Evolutionary conservation across 2,113 vertebrate species (phyloP), one percentile per base, ranked within the genome.

Genomic region (Callospermophilus lateralis): DNA sequence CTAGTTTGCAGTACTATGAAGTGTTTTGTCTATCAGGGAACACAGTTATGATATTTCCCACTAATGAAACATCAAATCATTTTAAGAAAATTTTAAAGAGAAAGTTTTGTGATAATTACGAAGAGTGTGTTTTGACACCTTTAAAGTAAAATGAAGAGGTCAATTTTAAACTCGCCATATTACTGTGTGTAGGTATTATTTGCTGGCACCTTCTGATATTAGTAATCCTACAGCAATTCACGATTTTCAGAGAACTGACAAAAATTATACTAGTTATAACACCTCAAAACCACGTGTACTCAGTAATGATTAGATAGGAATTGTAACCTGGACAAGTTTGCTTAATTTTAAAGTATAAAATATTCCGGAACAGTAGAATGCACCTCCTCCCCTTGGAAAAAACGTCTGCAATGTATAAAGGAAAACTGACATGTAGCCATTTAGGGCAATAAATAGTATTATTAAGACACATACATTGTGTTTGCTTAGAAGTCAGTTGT

Each of bases 31-130:
- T 20, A 17, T 79, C 48, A 70, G 19, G 10, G 19, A 63, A 63
- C 17, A 39, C 7, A 3, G 30, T 17, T 67, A 8, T 34, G 24
- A 4, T 61, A 65, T 37, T 53, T 28, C 24, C 42, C 37, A 78
- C 58, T 73, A 37, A 42, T 24, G 2, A 92, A 19, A 45, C 6
- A 8, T 91, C 8, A 77, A 79, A 73, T 63, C 17, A 86, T 83
- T 73, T 72, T 77, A 90, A 94, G 37, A 34, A 94, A 73, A 88
- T 88, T 63, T 28, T 73, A 30, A 83, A 94, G 28, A 87, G 39
- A 83, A 24, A 48, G 2, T 51, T 45, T 45, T 37, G 2, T 39
- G 22, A 20, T 76, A 93, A 83, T 22, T 16, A 51, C 19, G 34
- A 84, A 72, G 42, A 65, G n/a, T 74, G 5, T 58, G 34, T 78